Conservation (phyloP, 1,140 invertebrate species). For the Monochamus saltuarius region DNA sequence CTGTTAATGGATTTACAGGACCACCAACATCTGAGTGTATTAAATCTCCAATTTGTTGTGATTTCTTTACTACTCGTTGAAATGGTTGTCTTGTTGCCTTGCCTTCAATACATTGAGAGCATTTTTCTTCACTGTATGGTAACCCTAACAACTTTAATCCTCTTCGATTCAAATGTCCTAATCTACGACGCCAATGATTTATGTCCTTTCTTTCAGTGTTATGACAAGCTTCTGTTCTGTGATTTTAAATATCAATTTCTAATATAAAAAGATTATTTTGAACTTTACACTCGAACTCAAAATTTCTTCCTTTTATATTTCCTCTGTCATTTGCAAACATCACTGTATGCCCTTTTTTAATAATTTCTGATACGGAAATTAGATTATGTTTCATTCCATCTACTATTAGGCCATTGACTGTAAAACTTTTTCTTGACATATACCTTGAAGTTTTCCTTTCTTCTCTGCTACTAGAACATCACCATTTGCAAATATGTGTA, state of each 20-base stretch:
- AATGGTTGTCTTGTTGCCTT: conserved; percentile 5
- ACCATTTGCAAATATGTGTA: conserved; percentile 23
- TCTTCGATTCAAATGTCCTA: conserved; percentile 2
- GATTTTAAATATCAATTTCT: conserved; percentile 6
- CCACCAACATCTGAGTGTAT: conserved; percentile 11
- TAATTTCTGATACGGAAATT: conserved; percentile 10
- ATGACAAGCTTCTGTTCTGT: neutral
- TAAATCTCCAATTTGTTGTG: conserved; percentile 6
- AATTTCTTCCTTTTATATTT: conserved; percentile 2
- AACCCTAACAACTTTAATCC: conserved; percentile 7
- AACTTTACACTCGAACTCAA: neutral
- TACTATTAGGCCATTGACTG: conserved; percentile 8
- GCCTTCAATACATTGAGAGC: conserved; percentile 9
- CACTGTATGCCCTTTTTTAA: neutral
- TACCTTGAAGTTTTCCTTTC: conserved; percentile 1
- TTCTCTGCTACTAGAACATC: conserved; percentile 18
- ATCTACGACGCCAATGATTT: conserved; percentile 9
- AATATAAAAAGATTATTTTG: conserved; percentile 2
- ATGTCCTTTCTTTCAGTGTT: neutral
- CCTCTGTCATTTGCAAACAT: conserved; percentile 3
- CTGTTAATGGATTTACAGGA: conserved; percentile 1
- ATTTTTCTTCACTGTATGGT: neutral
- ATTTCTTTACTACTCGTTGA: neutral
- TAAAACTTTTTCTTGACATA: conserved; percentile 9
- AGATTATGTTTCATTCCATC: conserved; percentile 1